Evolutionary conservation across 1,140 invertebrate genomes (phyloP).

Genomic region (Macrosteles quadrilineatus): DNA sequence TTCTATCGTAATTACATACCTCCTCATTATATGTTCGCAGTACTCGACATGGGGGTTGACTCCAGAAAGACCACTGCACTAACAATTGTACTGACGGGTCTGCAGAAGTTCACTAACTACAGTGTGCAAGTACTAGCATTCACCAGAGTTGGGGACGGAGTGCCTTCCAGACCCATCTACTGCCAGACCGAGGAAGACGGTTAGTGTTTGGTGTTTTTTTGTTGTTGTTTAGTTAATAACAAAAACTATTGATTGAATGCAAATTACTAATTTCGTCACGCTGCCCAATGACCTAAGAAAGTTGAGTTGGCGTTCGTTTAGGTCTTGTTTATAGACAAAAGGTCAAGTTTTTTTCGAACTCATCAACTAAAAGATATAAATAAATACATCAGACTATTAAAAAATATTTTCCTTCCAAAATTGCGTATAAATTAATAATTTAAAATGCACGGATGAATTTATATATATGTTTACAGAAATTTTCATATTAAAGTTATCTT

Average conservation of each 20-base stretch:
- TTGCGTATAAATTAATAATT: too few relatives aligned
- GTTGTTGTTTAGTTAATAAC: background rate
- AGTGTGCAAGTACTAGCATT: constrained; percentile 86
- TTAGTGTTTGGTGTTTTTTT: constrained; percentile 51
- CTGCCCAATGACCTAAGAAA: background rate
- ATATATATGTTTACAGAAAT: too few relatives aligned
- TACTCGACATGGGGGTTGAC: constrained; percentile 38
- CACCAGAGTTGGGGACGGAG: constrained; percentile 86
- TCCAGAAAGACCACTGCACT: constrained; percentile 65
- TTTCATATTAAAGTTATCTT: too few relatives aligned
- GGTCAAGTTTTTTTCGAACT: too few relatives aligned
- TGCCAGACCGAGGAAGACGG: constrained; percentile 91
- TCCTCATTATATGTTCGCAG: constrained; percentile 26
- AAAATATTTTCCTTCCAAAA: too few relatives aligned
- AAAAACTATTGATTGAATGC: background rate
- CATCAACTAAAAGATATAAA: too few relatives aligned
- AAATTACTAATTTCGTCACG: background rate
- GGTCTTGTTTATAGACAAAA: too few relatives aligned
- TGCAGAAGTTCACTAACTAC: constrained; percentile 92
- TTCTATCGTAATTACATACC: too few relatives aligned
- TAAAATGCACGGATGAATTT: too few relatives aligned
- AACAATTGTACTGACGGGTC: constrained; percentile 64
- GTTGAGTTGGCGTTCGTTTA: too few relatives aligned
- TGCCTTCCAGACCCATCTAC: constrained; percentile 76
- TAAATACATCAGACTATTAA: too few relatives aligned